phyloP scores from a whole-genome alignment of 1,140 invertebrate genomes.

The Zaprionus davidi region DNA sequence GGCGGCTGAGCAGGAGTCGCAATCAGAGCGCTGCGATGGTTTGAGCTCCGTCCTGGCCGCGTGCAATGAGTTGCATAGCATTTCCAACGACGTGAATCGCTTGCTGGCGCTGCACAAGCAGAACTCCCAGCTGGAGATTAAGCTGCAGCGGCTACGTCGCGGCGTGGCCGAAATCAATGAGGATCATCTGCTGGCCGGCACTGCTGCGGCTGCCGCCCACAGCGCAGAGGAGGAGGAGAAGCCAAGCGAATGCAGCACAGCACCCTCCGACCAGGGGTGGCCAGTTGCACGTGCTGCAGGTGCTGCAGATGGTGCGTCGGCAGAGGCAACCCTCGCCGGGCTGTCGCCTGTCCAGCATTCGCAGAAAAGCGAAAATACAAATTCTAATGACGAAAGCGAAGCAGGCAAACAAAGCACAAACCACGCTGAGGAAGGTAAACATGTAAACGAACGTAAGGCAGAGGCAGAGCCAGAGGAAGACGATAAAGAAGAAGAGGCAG shows the following conservation, averaged over 20 bases:
- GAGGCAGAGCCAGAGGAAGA: conserved; percentile 14
- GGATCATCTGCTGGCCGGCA: conserved; percentile 66
- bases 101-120: conserved; percentile 75
- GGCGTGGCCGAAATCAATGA: conserved; percentile 82
- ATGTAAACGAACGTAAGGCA: conserved; percentile 37
- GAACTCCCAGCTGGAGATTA: conserved; percentile 76
- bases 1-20: conserved; percentile 21
- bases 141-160: conserved; percentile 73
- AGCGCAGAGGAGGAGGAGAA: conserved; percentile 48
- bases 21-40: conserved; percentile 65
- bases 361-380: conserved; percentile 64
- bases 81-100: conserved; percentile 81
- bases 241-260: conserved; percentile 55
- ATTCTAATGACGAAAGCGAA: conserved; percentile 70
- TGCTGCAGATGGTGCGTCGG: conserved; percentile 4
- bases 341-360: conserved; percentile 35
- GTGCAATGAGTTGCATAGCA: conserved; percentile 78
- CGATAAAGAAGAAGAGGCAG: conserved; percentile 28
- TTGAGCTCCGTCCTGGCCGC: conserved; percentile 58
- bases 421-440: conserved; percentile 44
- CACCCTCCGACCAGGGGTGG: not conserved
- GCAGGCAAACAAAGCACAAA: conserved; percentile 38
- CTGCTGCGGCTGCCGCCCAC: conserved; percentile 67
- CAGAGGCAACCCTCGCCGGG: conserved; percentile 26
- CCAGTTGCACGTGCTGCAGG: conserved; percentile 3